Percentiles rank a stretch among this genome's conserved stretches.
Evolutionary conservation across 1,140 invertebrate species (phyloP).

Genomic region (Dendroctonus ponderosae): DNA sequence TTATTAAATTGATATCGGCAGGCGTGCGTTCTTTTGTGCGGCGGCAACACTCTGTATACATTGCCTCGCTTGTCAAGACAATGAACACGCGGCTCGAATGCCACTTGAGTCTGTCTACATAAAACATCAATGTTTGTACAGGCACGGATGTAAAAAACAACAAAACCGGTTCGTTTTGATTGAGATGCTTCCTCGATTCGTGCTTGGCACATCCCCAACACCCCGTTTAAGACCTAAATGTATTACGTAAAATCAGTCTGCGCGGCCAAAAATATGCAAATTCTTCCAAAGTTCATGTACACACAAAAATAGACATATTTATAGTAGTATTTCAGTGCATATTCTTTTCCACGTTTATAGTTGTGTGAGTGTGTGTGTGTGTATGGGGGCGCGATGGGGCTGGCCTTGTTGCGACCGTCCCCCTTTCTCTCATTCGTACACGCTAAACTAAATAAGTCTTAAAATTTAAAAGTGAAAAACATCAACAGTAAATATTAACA

Average conservation of each 20-base stretch:
- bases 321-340: background rate
- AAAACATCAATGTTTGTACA: background rate
- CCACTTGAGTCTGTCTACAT: background rate
- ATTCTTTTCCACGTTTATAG: slow-evolving; percentile 6
- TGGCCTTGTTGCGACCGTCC: background rate
- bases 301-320: background rate
- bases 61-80: background rate
- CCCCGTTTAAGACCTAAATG: background rate
- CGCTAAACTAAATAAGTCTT: background rate
- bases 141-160: background rate
- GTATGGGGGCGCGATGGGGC: background rate
- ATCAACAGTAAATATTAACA: slow-evolving; percentile 33
- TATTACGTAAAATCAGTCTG: slow-evolving; percentile 27
- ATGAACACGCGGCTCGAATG: too few species aligned
- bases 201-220: background rate
- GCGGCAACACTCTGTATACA: background rate
- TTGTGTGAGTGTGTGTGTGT: background rate
- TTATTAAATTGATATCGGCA: background rate
- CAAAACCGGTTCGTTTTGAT: background rate
- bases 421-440: background rate
- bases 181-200: background rate
- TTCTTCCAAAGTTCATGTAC: background rate
- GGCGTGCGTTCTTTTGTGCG: background rate
- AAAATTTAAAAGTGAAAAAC: slow-evolving; percentile 29
- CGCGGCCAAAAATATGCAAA: slow-evolving; percentile 23